These are phyloP conservation scores for Emydocephalus ijimae DNA, from an alignment of 2,113 vertebrate genomes.

Conservation along the genomic window DNA sequence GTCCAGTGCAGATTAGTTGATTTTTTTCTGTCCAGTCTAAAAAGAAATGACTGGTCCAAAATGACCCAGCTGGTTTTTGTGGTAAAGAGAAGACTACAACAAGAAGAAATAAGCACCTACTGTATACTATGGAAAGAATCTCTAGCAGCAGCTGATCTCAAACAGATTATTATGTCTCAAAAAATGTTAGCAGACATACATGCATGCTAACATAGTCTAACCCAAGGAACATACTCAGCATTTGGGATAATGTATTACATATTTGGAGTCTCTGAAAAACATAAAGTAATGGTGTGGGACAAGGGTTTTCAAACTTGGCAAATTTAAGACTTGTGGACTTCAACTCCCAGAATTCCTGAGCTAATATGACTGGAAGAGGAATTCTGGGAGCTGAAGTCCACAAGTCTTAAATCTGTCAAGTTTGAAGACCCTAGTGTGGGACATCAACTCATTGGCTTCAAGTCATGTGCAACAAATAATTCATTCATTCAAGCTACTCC, in stretches of 20 bases:
- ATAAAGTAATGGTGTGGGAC: not conserved
- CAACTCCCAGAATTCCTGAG: no score
- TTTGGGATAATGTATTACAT: not conserved
- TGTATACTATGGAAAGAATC: not conserved
- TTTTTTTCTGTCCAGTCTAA: not conserved
- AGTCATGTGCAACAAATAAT: not conserved
- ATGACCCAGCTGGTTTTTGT: not conserved
- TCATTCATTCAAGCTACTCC: not conserved
- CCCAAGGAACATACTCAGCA: not conserved
- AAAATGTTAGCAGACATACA: not conserved
- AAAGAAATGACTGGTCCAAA: not conserved
- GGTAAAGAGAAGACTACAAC: not conserved
- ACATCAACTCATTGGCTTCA: not conserved
- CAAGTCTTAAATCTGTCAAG: no score
- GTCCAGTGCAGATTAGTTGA: not conserved
- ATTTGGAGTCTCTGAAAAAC: not conserved
- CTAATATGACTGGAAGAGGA: no score
- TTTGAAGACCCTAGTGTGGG: no score
- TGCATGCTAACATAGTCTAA: not conserved
- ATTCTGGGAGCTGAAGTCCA: no score
- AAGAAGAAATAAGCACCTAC: not conserved
- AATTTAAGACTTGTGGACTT: no score
- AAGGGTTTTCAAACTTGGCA: no score
- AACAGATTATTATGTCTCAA: not conserved
- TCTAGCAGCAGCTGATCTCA: not conserved